Base-by-base conservation (phyloP, 2,888 invertebrate genomes). In the Drosophila paramelanica region DNA sequence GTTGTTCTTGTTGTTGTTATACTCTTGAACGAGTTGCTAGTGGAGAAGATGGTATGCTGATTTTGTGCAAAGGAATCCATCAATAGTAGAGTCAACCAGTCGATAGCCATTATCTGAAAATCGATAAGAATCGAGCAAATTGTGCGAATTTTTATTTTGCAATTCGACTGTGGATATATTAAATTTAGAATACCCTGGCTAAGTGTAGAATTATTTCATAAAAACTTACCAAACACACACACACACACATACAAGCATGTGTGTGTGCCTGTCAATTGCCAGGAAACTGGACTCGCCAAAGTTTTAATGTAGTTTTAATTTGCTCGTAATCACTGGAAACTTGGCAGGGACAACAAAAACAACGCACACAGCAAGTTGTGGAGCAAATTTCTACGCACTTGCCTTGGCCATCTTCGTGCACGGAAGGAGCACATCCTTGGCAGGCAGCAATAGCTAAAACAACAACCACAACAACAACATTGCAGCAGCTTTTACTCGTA, bases 231-330 rank as follows among this genome's bases (percentile, higher is more conserved):
- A 13, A 6, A 13, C 36, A 13, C 36, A 36, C 36, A 36, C 36
- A 13, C 4, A 23, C 2, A 20, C 2, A 20, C 20, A 20, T 2
- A 20, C 2, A 20, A 3, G 27, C 23, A 51, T 47, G 33, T 50
- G 38, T 49, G 52, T 47, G 52, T 7, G 51, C 43, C 58, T 83
- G 88, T 81, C 83, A 89, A 87, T 75, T 77, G 75, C 75, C 73
- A 67, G 67, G 43, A 67, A 67, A 67, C 67, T 77, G 73, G 78
- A 77, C 75, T 67, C 79, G 59, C 70, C 71, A 79, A 81, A 85
- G 81, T 58, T 87, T 89, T 87, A 89, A 87, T 87, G 89, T 88
- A 86, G 73, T 87, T 87, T 87, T 87, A 87, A 87, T 87, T 87
- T 89, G 88, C 81, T 85, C 82, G 69, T 83, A 88, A 88, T 89